Evolutionary conservation across 2,797 vertebrate genomes (phyloP).

Genomic region (Lates japonicus): DNA sequence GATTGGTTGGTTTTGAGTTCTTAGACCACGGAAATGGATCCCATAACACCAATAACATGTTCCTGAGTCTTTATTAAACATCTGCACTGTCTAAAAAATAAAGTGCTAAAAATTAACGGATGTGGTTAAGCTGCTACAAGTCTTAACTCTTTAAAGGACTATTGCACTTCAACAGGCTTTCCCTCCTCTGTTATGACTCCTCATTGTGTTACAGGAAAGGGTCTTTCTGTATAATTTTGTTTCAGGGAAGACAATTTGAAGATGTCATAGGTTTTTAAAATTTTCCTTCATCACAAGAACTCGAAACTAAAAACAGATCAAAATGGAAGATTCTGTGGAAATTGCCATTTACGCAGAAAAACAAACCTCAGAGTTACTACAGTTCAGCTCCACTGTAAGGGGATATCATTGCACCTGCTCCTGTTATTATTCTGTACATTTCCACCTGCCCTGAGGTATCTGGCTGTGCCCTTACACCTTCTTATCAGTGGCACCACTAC

Average conservation of each 20-base stretch:
- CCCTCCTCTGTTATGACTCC: background rate
- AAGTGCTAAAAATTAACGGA: slow-evolving; percentile 57
- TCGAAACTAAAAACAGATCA: background rate
- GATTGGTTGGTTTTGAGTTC: slow-evolving; percentile 50
- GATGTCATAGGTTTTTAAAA: slow-evolving; percentile 13
- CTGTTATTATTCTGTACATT: background rate
- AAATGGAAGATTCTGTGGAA: background rate
- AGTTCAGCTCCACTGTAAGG: background rate
- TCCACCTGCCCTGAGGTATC: slow-evolving; percentile 32
- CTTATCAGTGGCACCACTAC: background rate
- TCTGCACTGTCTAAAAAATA: slow-evolving; percentile 57
- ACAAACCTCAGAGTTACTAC: background rate
- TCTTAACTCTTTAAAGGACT: slow-evolving; percentile 68
- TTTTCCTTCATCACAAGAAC: slow-evolving; percentile 29
- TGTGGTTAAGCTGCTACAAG: slow-evolving; percentile 69
- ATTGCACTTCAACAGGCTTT: slow-evolving; percentile 59
- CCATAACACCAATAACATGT: slow-evolving; percentile 50
- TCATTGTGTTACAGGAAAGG: background rate
- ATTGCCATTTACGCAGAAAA: background rate
- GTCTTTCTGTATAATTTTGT: background rate
- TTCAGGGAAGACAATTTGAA: slow-evolving; percentile 57
- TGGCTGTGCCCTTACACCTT: background rate
- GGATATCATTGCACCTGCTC: slow-evolving; percentile 21
- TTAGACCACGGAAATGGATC: slow-evolving; percentile 48
- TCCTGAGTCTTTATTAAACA: slow-evolving; percentile 77